Conservation (phyloP, 2,113 vertebrate genomes). For the Oophaga pumilio region DNA sequence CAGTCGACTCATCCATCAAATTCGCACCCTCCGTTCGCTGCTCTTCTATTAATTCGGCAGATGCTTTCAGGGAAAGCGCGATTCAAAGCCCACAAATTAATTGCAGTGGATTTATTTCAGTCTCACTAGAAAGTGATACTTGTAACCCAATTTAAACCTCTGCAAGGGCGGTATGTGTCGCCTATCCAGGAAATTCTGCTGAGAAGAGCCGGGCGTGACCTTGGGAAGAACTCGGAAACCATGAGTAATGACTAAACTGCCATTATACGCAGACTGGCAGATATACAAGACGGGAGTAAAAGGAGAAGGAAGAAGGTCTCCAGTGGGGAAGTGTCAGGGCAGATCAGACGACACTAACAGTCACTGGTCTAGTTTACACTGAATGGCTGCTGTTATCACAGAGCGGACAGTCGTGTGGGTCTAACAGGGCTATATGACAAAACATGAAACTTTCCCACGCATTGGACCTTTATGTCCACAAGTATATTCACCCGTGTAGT, state of each 20-base stretch:
- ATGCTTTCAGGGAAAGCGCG: neutral
- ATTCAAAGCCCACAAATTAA: neutral
- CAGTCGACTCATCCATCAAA: slow-evolving; percentile 40
- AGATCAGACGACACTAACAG: neutral
- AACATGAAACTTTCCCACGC: neutral
- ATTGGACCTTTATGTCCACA: too few species aligned
- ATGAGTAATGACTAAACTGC: slow-evolving; percentile 1
- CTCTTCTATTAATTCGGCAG: neutral
- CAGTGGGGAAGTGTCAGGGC: neutral
- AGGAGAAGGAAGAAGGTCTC: neutral
- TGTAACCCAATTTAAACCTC: neutral
- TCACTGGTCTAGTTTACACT: neutral
- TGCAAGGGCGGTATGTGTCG: neutral
- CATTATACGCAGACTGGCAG: neutral
- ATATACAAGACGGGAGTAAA: neutral
- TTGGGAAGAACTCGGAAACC: neutral
- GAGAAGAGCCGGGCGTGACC: neutral
- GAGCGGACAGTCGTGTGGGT: neutral
- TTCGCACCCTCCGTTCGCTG: neutral
- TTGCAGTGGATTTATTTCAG: neutral
- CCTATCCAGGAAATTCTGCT: neutral
- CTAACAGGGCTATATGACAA: neutral
- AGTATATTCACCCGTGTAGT: too few species aligned
- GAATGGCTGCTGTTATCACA: neutral
- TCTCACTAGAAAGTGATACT: neutral